These are phyloP conservation scores for Drosophila yakuba DNA, from an alignment of 1,140 invertebrate genomes.

Conservation along the genomic window DNA sequence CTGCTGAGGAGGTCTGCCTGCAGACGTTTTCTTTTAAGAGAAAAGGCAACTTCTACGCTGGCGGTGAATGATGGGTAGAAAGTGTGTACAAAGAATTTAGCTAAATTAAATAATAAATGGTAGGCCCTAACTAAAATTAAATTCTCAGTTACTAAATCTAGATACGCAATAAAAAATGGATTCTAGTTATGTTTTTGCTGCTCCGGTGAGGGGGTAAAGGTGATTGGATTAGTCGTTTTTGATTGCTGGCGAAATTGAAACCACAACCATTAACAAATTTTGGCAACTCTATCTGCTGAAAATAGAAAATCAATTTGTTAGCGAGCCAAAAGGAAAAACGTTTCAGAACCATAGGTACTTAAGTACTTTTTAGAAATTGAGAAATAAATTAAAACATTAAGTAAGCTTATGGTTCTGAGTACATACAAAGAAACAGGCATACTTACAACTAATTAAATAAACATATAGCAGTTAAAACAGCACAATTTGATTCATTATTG, in stretches of 20 bases:
- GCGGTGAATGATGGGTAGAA: constrained; percentile 19
- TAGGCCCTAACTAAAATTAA: constrained; percentile 54
- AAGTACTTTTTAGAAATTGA: too few species aligned
- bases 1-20: constrained; percentile 72
- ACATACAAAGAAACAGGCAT: neutral
- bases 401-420: too few species aligned
- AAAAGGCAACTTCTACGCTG: constrained; percentile 65
- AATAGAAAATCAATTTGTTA: constrained; percentile 2
- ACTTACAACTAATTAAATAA: constrained; percentile 79
- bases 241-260: constrained; percentile 61
- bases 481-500: constrained; percentile 76
- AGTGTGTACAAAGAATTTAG: constrained; percentile 73
- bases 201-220: constrained; percentile 14
- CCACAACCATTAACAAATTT: constrained; percentile 79
- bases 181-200: constrained; percentile 22
- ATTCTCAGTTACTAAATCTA: constrained; percentile 40
- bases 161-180: constrained; percentile 55
- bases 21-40: constrained; percentile 65
- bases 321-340: neutral
- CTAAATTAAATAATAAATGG: constrained; percentile 73
- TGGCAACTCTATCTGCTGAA: constrained; percentile 74
- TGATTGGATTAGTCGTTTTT: constrained; percentile 22
- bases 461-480: constrained; percentile 68
- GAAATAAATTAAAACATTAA: too few species aligned
- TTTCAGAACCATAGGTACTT: neutral